Base-by-base conservation (phyloP, 1,140 invertebrate genomes). In the Brachionus manjavacas region DNA sequence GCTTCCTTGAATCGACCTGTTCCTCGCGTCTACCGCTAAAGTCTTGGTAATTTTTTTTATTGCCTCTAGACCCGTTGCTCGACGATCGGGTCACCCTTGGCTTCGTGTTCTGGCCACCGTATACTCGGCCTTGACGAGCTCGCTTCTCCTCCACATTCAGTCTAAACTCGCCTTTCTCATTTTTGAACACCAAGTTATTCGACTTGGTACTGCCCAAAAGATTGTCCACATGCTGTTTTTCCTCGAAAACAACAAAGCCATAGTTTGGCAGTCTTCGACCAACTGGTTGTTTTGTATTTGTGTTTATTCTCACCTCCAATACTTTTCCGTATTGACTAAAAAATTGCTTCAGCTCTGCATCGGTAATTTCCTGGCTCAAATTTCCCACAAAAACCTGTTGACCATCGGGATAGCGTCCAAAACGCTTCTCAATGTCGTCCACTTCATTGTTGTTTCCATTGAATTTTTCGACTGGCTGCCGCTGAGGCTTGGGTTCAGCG, bases 331-430 rank as follows among this genome's bases (percentile, higher is more conserved):
- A 81, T 81, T 43, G 35, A 6, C 79, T 28, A 23, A 81, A 81
- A 64, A 81, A 81, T 52, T 70, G 20, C 4, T 16, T 83, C 28
- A 83, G 35, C 16, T 68, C 60, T 3, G 14, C 8, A 11, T 83
- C 60, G 8, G 35, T 70, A n/a, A 83, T 49, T 11, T 83, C 81
- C n/a, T 41, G 60, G 35, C 43, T 52, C 46, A 83, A 55, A 52
- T 68, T 68, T n/a, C 81, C 81, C 11, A 83, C 81, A 52, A 83
- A 83, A 8, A 83, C 81, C 64, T 83, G 81, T 39, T 83, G 81
- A 28, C 28, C 81, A 39, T 83, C 60, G 4, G 81, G 41, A 70
- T 83, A 83, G 28, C 81, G 60, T 70, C 60, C 60, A 23, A 68
- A 72, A 23, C 60, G 31, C 46, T 83, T 68, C 39, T 68, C 60